Percentiles rank a stretch among this genome's conserved stretches.
Evolutionary conservation across 2,113 vertebrate genomes (phyloP).

Genomic region (Labrus mixtus): DNA sequence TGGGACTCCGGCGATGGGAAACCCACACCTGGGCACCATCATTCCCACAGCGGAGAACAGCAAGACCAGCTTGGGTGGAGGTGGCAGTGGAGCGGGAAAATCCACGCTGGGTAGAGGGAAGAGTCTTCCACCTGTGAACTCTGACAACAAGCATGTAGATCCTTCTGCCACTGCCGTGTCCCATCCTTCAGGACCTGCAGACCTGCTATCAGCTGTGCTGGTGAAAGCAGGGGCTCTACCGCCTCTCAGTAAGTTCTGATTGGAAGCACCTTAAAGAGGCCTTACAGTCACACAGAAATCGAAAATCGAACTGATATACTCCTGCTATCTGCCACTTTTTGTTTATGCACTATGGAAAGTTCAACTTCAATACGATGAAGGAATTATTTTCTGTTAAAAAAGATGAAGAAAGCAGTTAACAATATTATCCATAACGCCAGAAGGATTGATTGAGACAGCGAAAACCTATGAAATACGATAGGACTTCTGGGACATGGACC

Average conservation of each 20-base stretch:
- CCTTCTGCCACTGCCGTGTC: conserved; percentile 51
- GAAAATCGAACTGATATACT: conserved; percentile 27
- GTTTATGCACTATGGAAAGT: conserved; percentile 41
- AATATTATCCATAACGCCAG: background rate
- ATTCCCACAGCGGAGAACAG: conserved; percentile 83
- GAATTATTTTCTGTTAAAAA: background rate
- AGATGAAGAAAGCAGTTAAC: background rate
- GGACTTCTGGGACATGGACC: background rate
- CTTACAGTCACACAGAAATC: conserved; percentile 1
- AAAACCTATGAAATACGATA: conserved; percentile 5
- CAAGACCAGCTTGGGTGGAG: conserved; percentile 77
- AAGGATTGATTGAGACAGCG: background rate
- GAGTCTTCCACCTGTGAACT: conserved; percentile 59
- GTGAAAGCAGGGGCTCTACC: conserved; percentile 82
- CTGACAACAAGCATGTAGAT: conserved; percentile 68
- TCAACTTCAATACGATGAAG: conserved; percentile 13
- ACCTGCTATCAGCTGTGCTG: conserved; percentile 83
- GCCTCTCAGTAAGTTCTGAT: conserved; percentile 80
- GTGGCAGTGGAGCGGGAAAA: conserved; percentile 48
- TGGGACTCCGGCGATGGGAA: conserved; percentile 46
- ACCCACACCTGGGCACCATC: conserved; percentile 65
- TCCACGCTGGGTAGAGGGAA: conserved; percentile 61
- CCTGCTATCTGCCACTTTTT: conserved; percentile 62
- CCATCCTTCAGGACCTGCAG: conserved; percentile 73
- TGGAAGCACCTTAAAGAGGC: conserved; percentile 19